phyloP scores from a whole-genome alignment of 1,140 invertebrate species.

The Drosophila melanogaster region Release_6_plus_ISO1_MT NT_033779.5:20939501-20940000 shows the following conservation, averaged over 20 bases:
- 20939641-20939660: slow-evolving; percentile 56
- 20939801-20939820: no score
- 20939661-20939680: slow-evolving; percentile 17
- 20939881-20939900: no score
- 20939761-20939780: no score
- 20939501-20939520: slow-evolving; percentile 12
- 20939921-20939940: slow-evolving; percentile 8
- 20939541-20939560: slow-evolving; percentile 33
- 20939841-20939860: no score
- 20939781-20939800: no score
- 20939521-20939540: slow-evolving; percentile 21
- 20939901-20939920: no score
- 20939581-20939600: slow-evolving; percentile 42
- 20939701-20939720: not conserved
- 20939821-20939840: no score
- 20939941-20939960: slow-evolving; percentile 7
- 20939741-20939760: no score
- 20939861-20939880: no score
- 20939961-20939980: slow-evolving; percentile 1
- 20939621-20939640: slow-evolving; percentile 73
- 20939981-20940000: slow-evolving; percentile 32
- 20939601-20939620: slow-evolving; percentile 72
- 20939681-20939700: slow-evolving; percentile 7
- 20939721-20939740: no score
- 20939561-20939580: slow-evolving; percentile 44